Evolutionary conservation across 2,888 invertebrate genomes (phyloP).

Genomic region (Nephrotoma appendiculata): DNA sequence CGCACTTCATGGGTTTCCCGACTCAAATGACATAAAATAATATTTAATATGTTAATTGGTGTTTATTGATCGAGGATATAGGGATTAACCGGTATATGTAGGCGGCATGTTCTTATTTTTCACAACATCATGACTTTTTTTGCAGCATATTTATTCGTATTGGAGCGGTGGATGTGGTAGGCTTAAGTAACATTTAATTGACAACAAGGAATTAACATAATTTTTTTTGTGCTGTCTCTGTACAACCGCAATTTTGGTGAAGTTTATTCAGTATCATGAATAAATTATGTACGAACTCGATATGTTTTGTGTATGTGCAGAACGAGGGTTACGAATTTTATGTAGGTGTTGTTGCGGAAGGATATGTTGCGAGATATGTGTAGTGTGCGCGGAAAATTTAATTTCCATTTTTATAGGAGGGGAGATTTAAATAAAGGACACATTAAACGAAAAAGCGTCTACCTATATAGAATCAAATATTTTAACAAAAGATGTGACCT

Average conservation of each 20-base stretch:
- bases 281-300: not conserved
- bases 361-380: not conserved
- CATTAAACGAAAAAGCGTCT: too few species aligned
- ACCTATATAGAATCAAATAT: too few species aligned
- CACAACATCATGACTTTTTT: too few species aligned
- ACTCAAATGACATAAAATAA: not conserved
- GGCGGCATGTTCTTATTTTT: too few species aligned
- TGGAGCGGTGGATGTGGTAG: not conserved
- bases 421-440: too few species aligned
- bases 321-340: not conserved
- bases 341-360: not conserved
- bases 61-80: not conserved
- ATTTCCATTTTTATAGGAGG: not conserved
- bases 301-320: not conserved
- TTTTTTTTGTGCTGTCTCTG: not conserved
- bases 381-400: not conserved
- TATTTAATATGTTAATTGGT: not conserved
- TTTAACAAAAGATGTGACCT: too few species aligned
- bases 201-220: not conserved
- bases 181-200: not conserved
- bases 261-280: not conserved
- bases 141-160: not conserved
- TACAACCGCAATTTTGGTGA: not conserved
- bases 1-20: not conserved
- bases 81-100: not conserved